These are phyloP conservation scores for Circaetus gallicus DNA, from an alignment of 2,113 vertebrate genomes.

Conservation along the genomic window DNA sequence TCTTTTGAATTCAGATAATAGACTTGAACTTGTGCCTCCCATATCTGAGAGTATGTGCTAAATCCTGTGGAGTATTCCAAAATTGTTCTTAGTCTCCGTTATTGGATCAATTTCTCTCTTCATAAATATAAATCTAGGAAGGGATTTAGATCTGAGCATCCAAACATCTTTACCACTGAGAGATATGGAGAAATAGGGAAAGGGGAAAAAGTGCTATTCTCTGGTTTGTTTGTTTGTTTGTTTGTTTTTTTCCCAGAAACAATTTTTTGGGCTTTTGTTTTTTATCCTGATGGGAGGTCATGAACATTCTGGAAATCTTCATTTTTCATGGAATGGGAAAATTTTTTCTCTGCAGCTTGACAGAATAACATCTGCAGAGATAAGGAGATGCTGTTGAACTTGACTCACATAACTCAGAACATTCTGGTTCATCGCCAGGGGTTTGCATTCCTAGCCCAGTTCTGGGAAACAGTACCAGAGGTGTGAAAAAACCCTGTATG, in stretches of 20 bases:
- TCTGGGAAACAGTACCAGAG: neutral
- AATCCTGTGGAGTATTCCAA: neutral
- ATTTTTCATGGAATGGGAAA: neutral
- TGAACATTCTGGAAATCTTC: neutral
- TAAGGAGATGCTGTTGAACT: neutral
- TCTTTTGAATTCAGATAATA: neutral
- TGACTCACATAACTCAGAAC: neutral
- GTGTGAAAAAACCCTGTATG: neutral
- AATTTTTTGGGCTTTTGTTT: neutral
- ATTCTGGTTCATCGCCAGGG: neutral
- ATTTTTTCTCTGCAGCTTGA: neutral
- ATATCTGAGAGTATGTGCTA: neutral
- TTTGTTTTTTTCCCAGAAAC: neutral
- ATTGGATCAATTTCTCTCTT: neutral
- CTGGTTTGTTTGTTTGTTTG: neutral
- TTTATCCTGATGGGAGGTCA: neutral
- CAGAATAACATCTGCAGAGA: neutral
- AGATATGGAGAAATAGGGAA: neutral
- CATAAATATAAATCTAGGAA: neutral
- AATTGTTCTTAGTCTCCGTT: neutral
- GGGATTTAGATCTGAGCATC: neutral
- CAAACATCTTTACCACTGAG: neutral
- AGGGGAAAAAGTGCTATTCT: neutral
- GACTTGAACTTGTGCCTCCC: neutral
- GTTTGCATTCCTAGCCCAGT: neutral